Percentiles rank a stretch among this genome's conserved stretches.
Evolutionary conservation across 2,113 vertebrate species (phyloP).

Genomic region (Anseranas semipalmata): DNA sequence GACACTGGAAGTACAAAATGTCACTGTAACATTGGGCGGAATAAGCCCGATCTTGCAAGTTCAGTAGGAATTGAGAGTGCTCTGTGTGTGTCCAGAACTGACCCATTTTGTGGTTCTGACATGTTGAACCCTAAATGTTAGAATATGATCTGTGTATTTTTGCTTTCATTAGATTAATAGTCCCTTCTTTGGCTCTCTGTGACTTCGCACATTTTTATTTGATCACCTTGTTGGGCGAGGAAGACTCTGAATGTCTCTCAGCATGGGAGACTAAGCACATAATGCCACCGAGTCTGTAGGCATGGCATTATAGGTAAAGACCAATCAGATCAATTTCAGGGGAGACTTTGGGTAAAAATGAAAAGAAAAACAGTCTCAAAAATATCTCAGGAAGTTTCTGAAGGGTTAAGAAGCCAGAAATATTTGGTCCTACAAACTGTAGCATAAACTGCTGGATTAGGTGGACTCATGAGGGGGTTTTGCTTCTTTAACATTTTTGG

Average conservation of each 20-base stretch:
- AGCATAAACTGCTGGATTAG: neutral
- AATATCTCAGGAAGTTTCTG: neutral
- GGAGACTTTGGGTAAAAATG: neutral
- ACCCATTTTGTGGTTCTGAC: neutral
- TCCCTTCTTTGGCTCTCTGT: neutral
- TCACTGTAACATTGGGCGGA: neutral
- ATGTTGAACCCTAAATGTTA: neutral
- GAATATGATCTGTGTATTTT: neutral
- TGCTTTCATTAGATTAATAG: neutral
- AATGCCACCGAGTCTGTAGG: neutral
- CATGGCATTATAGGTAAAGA: neutral
- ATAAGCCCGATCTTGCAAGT: neutral
- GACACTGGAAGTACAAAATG: neutral
- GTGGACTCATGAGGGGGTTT: accelerated
- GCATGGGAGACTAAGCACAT: neutral
- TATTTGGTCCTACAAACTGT: neutral
- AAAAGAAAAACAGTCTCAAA: neutral
- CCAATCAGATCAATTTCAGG: neutral
- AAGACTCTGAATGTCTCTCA: neutral
- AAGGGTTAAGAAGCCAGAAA: neutral
- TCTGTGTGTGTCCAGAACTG: neutral
- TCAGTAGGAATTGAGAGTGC: neutral
- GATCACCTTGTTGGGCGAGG: neutral
- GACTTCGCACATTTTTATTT: neutral
- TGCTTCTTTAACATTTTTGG: neutral